Base-by-base conservation (phyloP, 2,797 vertebrate genomes). In the Myotis findleyi region DNA sequence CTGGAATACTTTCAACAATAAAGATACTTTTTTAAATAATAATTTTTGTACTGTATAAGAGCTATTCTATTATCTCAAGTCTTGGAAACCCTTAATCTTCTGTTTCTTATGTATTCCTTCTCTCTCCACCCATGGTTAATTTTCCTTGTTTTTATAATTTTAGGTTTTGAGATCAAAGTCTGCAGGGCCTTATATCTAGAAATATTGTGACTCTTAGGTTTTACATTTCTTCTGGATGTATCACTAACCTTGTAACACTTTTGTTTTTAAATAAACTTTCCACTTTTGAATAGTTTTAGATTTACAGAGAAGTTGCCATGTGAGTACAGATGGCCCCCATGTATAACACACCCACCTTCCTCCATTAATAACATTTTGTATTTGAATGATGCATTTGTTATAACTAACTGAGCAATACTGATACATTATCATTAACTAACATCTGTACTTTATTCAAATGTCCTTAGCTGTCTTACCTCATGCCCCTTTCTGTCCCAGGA, bases 31-130 rank as follows among this genome's bases (percentile, higher is more conserved):
- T 62, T 62, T 62, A 62, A 62, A 30, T 62, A 62, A 62, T 62
- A 30, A 30, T 30, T 62, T 62, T 62, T 62, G 12, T 77, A n/a
- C 13, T 76, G 12, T 80, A 17, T 64, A 83, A 41, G 21, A 91
- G n/a, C 72, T 66, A 88, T 41, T 88, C 36, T 81, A 79, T 79
- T 69, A 85, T 88, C 21, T 94, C 20, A 88, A 77, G 80, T 64
- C 41, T 80, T 76, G 4, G 21, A 27, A 86, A 7, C 9, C 4
- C 21, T 91, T 71, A 73, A 66, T 64, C 3, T 87, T 23, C 41
- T 81, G 0, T 80, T 86, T 89, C 53, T 57, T 87, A 4, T 64
- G 2, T 30, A 55, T 47, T 91, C n/a, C 75, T 51, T 66, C 57
- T 83, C 4, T 44, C 4, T 33, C 1, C 77, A 30, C 23, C 71